phyloP scores from a whole-genome alignment of 2,888 invertebrate species.

The Ophion ellenae region DNA sequence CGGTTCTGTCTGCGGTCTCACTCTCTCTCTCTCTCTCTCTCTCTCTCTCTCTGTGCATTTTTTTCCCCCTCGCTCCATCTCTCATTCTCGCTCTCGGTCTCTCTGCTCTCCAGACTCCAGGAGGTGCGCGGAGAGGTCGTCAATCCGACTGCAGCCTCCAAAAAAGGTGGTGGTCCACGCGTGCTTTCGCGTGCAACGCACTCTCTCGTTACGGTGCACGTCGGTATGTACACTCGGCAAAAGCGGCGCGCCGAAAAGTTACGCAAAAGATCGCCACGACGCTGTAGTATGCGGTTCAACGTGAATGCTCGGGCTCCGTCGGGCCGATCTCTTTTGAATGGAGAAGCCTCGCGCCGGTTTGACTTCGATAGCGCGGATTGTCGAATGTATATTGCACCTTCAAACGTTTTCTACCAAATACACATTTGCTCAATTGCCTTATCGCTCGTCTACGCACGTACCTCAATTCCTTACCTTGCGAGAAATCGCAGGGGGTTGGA shows the following conservation, averaged over 20 bases:
- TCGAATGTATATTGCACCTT: slow-evolving; percentile 16
- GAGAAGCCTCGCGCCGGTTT: slow-evolving; percentile 55
- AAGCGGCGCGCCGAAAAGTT: slow-evolving; percentile 41
- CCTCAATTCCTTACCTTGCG: slow-evolving; percentile 21
- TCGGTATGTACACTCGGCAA: slow-evolving; percentile 6
- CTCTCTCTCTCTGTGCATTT: not conserved
- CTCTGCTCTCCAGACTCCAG: not conserved
- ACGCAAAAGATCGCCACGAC: slow-evolving; percentile 67
- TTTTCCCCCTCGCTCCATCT: slow-evolving; percentile 3
- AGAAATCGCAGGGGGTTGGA: not conserved
- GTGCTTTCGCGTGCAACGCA: slow-evolving; percentile 52
- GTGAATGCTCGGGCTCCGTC: slow-evolving; percentile 53
- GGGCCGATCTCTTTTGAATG: slow-evolving; percentile 62
- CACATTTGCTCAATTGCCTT: slow-evolving; percentile 7
- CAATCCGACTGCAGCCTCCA: slow-evolving; percentile 56
- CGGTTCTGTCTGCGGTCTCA: slow-evolving; percentile 13
- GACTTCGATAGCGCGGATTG: slow-evolving; percentile 14
- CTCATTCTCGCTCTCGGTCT: slow-evolving; percentile 10
- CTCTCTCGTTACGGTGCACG: slow-evolving; percentile 65
- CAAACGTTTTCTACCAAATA: slow-evolving; percentile 3
- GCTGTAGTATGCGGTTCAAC: slow-evolving; percentile 37
- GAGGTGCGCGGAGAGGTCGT: slow-evolving; percentile 42
- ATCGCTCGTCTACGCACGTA: too few species aligned
- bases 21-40: slow-evolving; percentile 30
- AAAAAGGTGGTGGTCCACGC: slow-evolving; percentile 67